Evolutionary conservation across 2,113 vertebrate genomes (phyloP).

Genomic region (Cryptoleucopteryx plumbea): DNA sequence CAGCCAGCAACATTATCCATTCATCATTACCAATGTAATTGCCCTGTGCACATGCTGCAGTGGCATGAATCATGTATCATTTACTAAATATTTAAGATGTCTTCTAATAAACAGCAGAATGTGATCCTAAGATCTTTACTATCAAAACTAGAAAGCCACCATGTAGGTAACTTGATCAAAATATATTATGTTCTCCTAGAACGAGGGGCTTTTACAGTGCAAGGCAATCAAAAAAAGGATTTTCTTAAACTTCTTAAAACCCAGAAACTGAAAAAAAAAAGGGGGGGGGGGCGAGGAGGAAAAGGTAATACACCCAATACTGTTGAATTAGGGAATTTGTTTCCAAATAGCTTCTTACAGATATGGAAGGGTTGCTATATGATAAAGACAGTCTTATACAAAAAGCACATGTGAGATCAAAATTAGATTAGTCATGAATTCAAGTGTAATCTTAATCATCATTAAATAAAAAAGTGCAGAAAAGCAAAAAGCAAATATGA

Average conservation of each 20-base stretch:
- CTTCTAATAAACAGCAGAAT: background rate
- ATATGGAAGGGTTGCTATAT: background rate
- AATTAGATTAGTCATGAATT: conserved; percentile 63
- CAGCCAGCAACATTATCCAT: background rate
- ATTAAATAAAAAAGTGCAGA: conserved; percentile 61
- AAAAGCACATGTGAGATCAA: conserved; percentile 45
- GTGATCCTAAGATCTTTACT: background rate
- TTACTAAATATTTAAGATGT: background rate
- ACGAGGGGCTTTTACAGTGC: background rate
- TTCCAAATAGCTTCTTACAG: background rate
- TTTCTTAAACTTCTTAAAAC: background rate
- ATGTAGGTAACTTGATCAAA: background rate
- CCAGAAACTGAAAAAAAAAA: background rate
- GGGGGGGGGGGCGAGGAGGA: background rate
- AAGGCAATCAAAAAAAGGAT: background rate
- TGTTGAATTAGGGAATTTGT: background rate
- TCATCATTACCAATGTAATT: background rate
- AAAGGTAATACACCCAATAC: background rate
- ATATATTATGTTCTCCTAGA: background rate
- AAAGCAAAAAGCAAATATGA: conserved; percentile 79
- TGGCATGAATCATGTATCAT: background rate
- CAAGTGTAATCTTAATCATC: conserved; percentile 58
- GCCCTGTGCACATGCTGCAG: background rate
- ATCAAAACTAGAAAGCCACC: background rate
- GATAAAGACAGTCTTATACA: conserved; percentile 26